Evolutionary conservation across 1,140 invertebrate species (phyloP), one percentile per base, ranked within the genome.

Genomic region (Macrotrachela quadricornifera): DNA sequence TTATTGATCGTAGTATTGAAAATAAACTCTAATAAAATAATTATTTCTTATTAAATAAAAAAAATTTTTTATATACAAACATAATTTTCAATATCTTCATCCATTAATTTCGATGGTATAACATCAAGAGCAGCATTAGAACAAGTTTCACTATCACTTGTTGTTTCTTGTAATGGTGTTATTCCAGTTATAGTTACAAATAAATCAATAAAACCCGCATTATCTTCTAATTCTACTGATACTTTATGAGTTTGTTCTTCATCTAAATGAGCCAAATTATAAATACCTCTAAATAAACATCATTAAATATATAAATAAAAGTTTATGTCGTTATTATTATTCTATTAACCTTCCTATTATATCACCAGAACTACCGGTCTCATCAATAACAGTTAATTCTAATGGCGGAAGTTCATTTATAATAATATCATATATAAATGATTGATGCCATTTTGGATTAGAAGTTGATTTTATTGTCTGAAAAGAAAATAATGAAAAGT

Each of bases 161-260:
- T 21, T 10, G 14, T 1, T 10, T 43, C 38, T 15, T 43, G 14
- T 14, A 2, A 0, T n/a, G 16, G 9, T n/a, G 18, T n/a, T 15
- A 17, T 46, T 9, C 13, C 40, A 36, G 36, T 43, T 15, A 92
- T 90, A 0, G 90, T 95, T 0, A 96, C 69, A 49, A 96, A 73
- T 6, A 96, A 71, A 62, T 82, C 82, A 47, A 96, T 78, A 53
- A 78, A 77, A 0, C 90, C 88, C 0, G 80, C 79, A 17, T 62
- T 64, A 59, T 92, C 86, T 69, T 92, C 86, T 12, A 97, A 71
- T 1, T 82, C 77, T 59, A 79, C 76, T 78, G 84, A 85, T 46
- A 94, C 76, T 53, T 79, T 76, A 65, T 95, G 86, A 0, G 91
- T 95, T 54, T 76, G 81, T 66, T 97, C 91, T 17, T 82, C 75